These are phyloP conservation scores for Helleia helle DNA, from an alignment of 2,888 invertebrate genomes.

Conservation along the genomic window DNA sequence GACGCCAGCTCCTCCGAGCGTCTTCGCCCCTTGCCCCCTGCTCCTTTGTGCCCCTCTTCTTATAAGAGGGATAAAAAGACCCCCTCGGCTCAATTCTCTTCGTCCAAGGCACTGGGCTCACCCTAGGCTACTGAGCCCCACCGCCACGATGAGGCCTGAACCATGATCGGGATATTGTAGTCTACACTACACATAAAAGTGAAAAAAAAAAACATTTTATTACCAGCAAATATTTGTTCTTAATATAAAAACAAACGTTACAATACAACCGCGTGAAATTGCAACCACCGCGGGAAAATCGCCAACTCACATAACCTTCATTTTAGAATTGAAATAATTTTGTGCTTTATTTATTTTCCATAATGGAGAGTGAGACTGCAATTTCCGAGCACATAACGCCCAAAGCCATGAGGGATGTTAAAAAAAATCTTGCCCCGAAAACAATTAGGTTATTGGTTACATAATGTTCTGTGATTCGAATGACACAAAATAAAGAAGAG, in stretches of 20 bases:
- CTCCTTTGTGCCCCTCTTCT: too few species aligned
- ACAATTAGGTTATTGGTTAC: constrained; percentile 7
- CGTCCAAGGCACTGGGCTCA: too few species aligned
- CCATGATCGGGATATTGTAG: too few species aligned
- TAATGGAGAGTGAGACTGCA: constrained; percentile 52
- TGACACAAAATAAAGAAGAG: constrained; percentile 1
- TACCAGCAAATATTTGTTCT: too few species aligned
- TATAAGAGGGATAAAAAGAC: too few species aligned
- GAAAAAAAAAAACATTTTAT: too few species aligned
- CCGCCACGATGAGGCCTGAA: too few species aligned
- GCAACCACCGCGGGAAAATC: constrained; percentile 32
- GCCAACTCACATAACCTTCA: constrained; percentile 47
- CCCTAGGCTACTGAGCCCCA: too few species aligned
- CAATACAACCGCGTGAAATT: not conserved
- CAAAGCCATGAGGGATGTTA: constrained; percentile 22
- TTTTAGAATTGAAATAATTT: constrained; percentile 61
- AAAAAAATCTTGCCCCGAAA: constrained; percentile 14
- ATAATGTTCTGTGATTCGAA: not conserved
- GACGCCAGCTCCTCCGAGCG: too few species aligned
- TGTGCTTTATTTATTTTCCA: constrained; percentile 60
- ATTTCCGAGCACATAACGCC: constrained; percentile 27
- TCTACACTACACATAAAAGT: too few species aligned
- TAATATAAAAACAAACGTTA: not conserved
- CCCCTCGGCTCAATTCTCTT: too few species aligned
- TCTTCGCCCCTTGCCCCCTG: too few species aligned